phyloP scores from a whole-genome alignment of 2,888 invertebrate species.

The Steromphala cineraria region DNA sequence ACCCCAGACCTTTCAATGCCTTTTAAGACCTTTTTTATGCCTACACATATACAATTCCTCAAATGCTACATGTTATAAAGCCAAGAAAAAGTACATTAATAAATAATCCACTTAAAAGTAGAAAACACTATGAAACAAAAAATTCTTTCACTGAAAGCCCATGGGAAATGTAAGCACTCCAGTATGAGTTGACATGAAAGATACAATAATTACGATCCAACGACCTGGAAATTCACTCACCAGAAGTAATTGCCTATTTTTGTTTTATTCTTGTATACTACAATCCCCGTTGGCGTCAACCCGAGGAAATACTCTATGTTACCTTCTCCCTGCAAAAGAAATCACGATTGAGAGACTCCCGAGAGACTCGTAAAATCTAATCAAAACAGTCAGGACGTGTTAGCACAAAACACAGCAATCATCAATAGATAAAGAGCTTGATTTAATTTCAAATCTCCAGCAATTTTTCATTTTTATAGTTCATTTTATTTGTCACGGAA shows the following conservation, averaged over 20 bases:
- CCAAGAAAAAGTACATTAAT: background rate
- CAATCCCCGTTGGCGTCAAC: slow-evolving; percentile 95
- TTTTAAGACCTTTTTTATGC: too few species aligned
- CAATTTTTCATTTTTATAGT: too few species aligned
- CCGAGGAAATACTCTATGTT: slow-evolving; percentile 97
- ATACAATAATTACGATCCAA: background rate
- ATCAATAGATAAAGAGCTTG: background rate
- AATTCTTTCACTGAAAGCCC: background rate
- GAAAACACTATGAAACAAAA: background rate
- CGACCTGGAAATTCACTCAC: slow-evolving; percentile 75
- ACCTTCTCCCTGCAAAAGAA: slow-evolving; percentile 82
- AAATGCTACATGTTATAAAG: background rate
- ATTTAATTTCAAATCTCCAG: too few species aligned
- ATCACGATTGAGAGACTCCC: background rate
- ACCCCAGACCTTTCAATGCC: too few species aligned
- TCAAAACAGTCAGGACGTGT: background rate
- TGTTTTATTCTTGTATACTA: slow-evolving; percentile 94
- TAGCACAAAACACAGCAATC: background rate
- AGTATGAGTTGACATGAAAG: too few species aligned
- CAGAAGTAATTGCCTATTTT: slow-evolving; percentile 98
- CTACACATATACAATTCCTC: too few species aligned
- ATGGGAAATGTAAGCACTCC: too few species aligned
- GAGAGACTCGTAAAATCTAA: background rate
- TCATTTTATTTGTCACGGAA: too few species aligned
- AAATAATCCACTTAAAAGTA: background rate